A percentile compares a stretch with the other conserved stretches of the same genome.
Evolutionary conservation across 2,797 vertebrate genomes (phyloP).

Genomic region (Microctenopoma steveboyesi): DNA sequence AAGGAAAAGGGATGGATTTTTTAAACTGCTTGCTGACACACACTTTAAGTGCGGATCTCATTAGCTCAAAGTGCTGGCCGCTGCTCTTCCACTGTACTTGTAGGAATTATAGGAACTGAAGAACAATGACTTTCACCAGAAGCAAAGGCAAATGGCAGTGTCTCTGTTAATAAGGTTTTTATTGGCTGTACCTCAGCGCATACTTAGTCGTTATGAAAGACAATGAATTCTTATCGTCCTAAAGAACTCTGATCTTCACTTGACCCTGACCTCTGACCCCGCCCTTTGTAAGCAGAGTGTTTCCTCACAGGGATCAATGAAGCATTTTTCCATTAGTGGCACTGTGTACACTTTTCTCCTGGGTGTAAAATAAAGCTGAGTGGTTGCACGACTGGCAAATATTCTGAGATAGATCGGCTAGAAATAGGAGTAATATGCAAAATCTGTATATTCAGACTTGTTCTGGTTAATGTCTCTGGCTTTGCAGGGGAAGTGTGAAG

Average conservation of each 20-base stretch:
- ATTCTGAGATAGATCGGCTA: conserved; percentile 6
- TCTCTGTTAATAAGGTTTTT: not conserved
- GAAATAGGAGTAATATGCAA: not conserved
- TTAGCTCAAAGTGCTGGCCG: not conserved
- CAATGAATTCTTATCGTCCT: not conserved
- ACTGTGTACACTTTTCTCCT: conserved; percentile 4
- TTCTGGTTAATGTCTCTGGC: not conserved
- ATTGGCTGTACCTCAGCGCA: not conserved
- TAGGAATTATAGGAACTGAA: not conserved
- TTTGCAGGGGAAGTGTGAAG: conserved; percentile 4
- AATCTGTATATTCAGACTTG: not conserved
- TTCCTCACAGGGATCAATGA: conserved; percentile 35
- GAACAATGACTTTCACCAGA: conserved; percentile 1
- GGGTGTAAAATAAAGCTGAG: conserved; percentile 27
- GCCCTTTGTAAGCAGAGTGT: conserved; percentile 1
- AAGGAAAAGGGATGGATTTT: not conserved
- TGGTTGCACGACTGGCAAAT: not conserved
- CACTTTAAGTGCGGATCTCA: not conserved
- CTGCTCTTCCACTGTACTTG: not conserved
- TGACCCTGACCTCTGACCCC: conserved; percentile 33
- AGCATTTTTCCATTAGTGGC: conserved; percentile 23
- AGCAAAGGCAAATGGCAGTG: not conserved
- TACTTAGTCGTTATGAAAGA: not conserved
- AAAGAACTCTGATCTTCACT: conserved; percentile 7
- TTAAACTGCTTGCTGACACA: conserved; percentile 1